Evolutionary conservation across 2,888 invertebrate genomes (phyloP).

Genomic region (Pyrocoelia pectoralis): DNA sequence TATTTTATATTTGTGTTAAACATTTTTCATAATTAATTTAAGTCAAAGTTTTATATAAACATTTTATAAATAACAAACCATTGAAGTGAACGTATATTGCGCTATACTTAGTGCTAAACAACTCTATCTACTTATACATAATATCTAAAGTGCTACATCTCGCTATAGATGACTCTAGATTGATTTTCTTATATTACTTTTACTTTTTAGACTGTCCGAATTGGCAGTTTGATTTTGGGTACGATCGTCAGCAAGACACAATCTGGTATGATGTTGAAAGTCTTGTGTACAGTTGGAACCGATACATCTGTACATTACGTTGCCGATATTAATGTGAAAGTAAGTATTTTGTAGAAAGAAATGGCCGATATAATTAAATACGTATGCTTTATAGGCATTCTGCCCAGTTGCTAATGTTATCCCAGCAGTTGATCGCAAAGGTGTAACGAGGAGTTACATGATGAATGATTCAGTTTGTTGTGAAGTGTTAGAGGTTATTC

Average conservation of each 20-base stretch:
- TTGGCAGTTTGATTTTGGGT: conserved; percentile 83
- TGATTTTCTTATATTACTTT: too few species aligned
- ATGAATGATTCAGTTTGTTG: conserved; percentile 88
- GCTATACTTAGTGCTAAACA: too few species aligned
- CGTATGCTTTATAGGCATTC: conserved; percentile 69
- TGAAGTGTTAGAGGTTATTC: conserved; percentile 86
- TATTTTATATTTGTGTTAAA: too few species aligned
- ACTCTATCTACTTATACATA: too few species aligned
- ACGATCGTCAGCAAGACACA: conserved; percentile 78
- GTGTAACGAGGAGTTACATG: conserved; percentile 78
- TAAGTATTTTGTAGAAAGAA: conserved; percentile 59
- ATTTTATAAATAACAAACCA: too few species aligned
- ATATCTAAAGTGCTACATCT: too few species aligned
- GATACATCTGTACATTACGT: conserved; percentile 78
- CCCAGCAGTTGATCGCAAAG: conserved; percentile 81
- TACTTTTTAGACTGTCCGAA: conserved; percentile 68
- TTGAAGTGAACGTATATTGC: too few species aligned
- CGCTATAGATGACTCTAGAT: too few species aligned
- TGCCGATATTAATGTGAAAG: conserved; percentile 88
- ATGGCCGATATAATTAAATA: too few species aligned
- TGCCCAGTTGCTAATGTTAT: conserved; percentile 75
- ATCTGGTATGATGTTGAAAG: conserved; percentile 79
- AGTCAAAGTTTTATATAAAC: too few species aligned
- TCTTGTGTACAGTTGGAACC: conserved; percentile 84
- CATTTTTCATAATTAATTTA: too few species aligned